These are phyloP conservation scores for Oxycera nigricornis DNA, from an alignment of 2,888 invertebrate species.

Conservation along the genomic window DNA sequence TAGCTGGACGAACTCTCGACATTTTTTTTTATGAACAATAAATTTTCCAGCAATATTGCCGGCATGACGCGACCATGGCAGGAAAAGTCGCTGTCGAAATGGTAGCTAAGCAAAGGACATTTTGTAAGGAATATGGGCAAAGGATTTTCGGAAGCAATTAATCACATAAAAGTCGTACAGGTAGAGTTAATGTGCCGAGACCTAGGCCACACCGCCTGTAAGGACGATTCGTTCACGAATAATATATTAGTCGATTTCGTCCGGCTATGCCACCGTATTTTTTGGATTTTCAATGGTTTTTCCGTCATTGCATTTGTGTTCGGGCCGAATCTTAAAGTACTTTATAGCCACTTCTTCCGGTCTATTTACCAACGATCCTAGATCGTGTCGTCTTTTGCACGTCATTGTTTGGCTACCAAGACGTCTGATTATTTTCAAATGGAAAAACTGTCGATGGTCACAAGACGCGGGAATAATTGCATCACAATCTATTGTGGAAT, in stretches of 20 bases:
- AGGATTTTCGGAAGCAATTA: conserved; percentile 40
- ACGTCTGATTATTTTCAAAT: neutral
- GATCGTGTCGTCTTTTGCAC: conserved; percentile 32
- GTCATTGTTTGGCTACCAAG: conserved; percentile 33
- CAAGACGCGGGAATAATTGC: neutral
- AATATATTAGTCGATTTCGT: conserved; percentile 24
- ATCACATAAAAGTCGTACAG: conserved; percentile 24
- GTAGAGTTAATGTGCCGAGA: neutral
- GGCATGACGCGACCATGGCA: neutral
- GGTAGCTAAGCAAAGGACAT: neutral
- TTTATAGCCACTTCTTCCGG: conserved; percentile 35
- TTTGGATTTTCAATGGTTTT: neutral
- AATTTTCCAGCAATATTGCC: neutral
- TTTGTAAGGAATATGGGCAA: conserved; percentile 16
- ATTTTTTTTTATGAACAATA: conserved; percentile 28
- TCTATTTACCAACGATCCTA: conserved; percentile 36
- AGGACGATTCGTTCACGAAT: no score
- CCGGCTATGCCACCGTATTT: neutral
- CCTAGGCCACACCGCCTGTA: neutral
- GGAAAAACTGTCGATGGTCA: conserved; percentile 9
- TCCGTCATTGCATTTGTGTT: neutral
- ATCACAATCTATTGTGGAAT: neutral
- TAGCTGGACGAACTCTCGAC: conserved; percentile 3
- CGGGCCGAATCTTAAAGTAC: neutral
- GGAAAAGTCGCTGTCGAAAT: neutral